phyloP scores from a whole-genome alignment of 2,888 invertebrate species.

The Mythimna ferrago region DNA sequence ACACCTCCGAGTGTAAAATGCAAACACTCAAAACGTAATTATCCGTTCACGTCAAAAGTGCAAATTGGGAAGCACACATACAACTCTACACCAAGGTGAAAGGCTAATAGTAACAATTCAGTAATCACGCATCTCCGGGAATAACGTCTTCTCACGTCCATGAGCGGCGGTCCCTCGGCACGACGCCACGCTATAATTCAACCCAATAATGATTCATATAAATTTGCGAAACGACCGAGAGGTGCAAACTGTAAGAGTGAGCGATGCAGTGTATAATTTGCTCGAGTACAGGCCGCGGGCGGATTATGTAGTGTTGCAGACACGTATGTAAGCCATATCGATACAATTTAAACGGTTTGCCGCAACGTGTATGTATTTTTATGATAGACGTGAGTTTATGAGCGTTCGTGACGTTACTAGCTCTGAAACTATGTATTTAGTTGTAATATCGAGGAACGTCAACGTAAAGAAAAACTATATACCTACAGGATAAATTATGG shows the following conservation, averaged over 20 bases:
- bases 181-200: conserved; percentile 82
- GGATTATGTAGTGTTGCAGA: conserved; percentile 71
- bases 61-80: conserved; percentile 51
- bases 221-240: conserved; percentile 84
- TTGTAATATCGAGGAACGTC: conserved; percentile 5
- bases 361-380: conserved; percentile 59
- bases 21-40: conserved; percentile 43
- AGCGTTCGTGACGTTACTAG: conserved; percentile 21
- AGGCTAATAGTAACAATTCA: conserved; percentile 62
- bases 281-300: conserved; percentile 78
- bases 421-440: conserved; percentile 33
- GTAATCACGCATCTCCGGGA: conserved; percentile 63
- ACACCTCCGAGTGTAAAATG: not conserved
- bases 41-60: conserved; percentile 46
- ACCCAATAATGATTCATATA: conserved; percentile 85
- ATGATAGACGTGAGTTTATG: conserved; percentile 48
- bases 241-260: conserved; percentile 84
- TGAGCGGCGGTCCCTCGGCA: conserved; percentile 70
- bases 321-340: conserved; percentile 59
- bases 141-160: conserved; percentile 71
- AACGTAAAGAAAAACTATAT: not conserved
- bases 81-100: conserved; percentile 51
- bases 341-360: conserved; percentile 60
- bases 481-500: not conserved
- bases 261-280: conserved; percentile 82